phyloP scores from a whole-genome alignment of 2,888 invertebrate genomes.

The Seira sanloemensis region DNA sequence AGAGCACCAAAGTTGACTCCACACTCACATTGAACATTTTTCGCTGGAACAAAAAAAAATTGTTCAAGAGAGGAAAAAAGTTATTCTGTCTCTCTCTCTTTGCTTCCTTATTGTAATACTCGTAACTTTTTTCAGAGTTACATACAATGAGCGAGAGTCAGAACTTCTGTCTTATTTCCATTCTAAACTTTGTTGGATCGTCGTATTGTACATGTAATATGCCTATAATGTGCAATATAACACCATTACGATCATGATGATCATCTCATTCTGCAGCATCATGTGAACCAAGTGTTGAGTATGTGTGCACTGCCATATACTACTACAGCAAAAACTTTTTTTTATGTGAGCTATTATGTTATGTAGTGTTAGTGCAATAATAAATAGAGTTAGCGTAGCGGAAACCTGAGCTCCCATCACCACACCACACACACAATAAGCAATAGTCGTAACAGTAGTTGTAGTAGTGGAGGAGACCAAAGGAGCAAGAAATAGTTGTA shows the following conservation, averaged over 20 bases:
- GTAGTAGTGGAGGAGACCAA: slow-evolving; percentile 6
- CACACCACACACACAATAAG: slow-evolving; percentile 9
- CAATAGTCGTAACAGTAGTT: slow-evolving; percentile 22
- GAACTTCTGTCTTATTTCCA: not conserved
- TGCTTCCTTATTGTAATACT: slow-evolving; percentile 4
- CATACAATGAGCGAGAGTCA: not conserved
- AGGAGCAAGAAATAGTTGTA: not conserved
- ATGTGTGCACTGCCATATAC: not conserved
- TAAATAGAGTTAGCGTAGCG: slow-evolving; percentile 45
- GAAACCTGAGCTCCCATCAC: slow-evolving; percentile 47
- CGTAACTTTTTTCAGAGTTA: not conserved
- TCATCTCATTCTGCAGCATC: not conserved
- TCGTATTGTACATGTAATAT: slow-evolving; percentile 8
- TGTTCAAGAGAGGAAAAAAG: not conserved
- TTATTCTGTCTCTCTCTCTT: not conserved
- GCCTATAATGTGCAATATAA: not conserved
- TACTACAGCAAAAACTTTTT: not conserved
- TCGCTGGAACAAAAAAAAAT: slow-evolving; percentile 16
- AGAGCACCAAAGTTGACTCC: not conserved
- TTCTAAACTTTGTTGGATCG: slow-evolving; percentile 6
- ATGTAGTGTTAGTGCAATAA: slow-evolving; percentile 14
- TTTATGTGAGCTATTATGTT: slow-evolving; percentile 26
- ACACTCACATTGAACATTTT: not conserved
- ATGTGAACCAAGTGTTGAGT: not conserved
- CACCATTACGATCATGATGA: not conserved